These are phyloP conservation scores for Brassicogethes aeneus DNA, from an alignment of 2,888 invertebrate species.

Conservation along the genomic window DNA sequence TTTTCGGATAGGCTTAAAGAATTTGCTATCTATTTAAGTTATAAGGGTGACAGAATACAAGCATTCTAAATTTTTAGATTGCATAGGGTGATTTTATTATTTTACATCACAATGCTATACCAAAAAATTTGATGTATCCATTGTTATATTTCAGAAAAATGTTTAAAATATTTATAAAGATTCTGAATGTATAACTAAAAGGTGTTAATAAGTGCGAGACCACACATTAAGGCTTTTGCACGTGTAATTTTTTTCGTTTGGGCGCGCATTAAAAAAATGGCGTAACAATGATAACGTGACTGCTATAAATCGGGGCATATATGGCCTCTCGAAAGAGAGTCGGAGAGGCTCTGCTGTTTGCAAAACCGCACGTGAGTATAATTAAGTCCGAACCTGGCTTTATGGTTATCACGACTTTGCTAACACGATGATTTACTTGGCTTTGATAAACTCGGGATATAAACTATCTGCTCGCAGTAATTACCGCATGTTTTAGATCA, in stretches of 20 bases:
- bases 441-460: conserved; percentile 38
- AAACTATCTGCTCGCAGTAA: conserved; percentile 34
- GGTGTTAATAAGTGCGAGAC: conserved; percentile 18
- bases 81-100: no score
- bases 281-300: conserved; percentile 34
- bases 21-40: no score
- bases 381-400: conserved; percentile 38
- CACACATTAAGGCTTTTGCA: conserved; percentile 24
- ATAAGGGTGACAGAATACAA: no score
- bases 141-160: no score
- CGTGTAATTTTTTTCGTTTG: conserved; percentile 23
- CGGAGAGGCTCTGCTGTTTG: conserved; percentile 26
- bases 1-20: no score
- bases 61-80: no score
- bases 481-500: conserved; percentile 26
- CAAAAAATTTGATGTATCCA: no score
- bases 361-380: conserved; percentile 39
- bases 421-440: conserved; percentile 36
- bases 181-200: no score
- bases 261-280: conserved; percentile 20
- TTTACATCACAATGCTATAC: no score
- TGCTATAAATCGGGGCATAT: conserved; percentile 32
- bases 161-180: no score
- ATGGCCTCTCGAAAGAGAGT: conserved; percentile 28
- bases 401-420: conserved; percentile 38